Evolutionary conservation across 2,113 vertebrate species (phyloP).

Genomic region (Neopipo cinnamomea): DNA sequence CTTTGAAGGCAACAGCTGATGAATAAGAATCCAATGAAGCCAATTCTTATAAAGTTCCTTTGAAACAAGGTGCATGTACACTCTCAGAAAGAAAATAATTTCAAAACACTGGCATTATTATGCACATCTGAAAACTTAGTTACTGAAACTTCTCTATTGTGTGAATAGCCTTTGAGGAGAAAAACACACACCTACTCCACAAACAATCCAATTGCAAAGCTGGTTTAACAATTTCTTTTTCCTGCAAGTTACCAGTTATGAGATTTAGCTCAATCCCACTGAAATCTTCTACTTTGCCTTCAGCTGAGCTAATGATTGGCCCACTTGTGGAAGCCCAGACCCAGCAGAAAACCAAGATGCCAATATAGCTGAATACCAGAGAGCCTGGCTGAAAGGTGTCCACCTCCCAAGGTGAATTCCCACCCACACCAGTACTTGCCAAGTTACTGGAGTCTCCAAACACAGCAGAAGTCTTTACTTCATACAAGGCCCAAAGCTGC

Average conservation of each 20-base stretch:
- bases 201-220: neutral
- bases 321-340: neutral
- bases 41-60: neutral
- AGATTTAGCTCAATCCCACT: neutral
- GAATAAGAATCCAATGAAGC: neutral
- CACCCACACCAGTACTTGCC: neutral
- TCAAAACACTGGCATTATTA: neutral
- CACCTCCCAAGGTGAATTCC: neutral
- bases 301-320: neutral
- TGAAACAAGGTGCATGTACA: neutral
- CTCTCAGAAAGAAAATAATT: neutral
- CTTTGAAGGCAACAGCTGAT: constrained; percentile 50
- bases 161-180: neutral
- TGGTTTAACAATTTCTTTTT: neutral
- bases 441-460: neutral
- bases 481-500: neutral
- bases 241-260: neutral
- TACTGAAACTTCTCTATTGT: neutral
- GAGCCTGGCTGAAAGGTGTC: neutral
- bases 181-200: neutral
- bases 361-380: fast-evolving
- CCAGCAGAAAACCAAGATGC: neutral
- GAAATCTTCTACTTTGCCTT: neutral
- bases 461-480: neutral
- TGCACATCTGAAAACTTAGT: neutral